Base-by-base conservation (phyloP, 2,797 vertebrate species). In the Sus cebifrons region DNA sequence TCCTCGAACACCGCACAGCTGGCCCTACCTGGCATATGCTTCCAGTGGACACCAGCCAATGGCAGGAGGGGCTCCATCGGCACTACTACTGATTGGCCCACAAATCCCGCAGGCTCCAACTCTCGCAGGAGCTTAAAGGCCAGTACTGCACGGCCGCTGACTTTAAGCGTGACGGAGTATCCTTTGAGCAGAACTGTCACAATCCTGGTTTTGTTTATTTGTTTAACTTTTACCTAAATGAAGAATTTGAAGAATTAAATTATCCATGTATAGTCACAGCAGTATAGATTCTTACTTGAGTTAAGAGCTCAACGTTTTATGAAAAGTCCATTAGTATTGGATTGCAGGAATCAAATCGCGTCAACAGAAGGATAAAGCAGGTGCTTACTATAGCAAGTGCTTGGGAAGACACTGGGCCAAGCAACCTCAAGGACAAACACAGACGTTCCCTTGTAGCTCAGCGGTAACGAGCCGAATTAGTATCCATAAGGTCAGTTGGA, bases 1-100 rank as follows among this genome's bases (percentile, higher is more conserved):
- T 0, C 40, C 58, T 65, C 6, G 2, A 70, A 5, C 0, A 16
- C 10, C 10, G 4, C 0, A 1, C 18, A 0, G 16, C 8, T 11
- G 15, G 21, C 3, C 12, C 0, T 0, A 9, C 13, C 13, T 0
- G 11, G 27, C 75, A 62, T 1, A 65, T 11, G 40, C 91, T 85
- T 68, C 49, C 3, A 1, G 64, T 2, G 3, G 56, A 21, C 7
- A 2, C 49, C 15, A 21, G 44, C 44, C 62, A 81, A 44, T 36
- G 62, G 60, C 23, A 18, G 49, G 71, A 36, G 2, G 4, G 54
- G 52, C 77, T 79, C 87, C 32, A 16, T 5, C 44, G 13, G 1
- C 23, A 0, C 58, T 29, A 0, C 58, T 29, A 83, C 65, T 90
- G 67, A 95, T 77, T 89, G 91, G 86, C 14, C n/a, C n/a, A 18